A percentile compares a stretch with the other conserved stretches of the same genome.
Conservation (phyloP, 2,888 invertebrate genomes). For the Drosophila meridiana region DNA sequence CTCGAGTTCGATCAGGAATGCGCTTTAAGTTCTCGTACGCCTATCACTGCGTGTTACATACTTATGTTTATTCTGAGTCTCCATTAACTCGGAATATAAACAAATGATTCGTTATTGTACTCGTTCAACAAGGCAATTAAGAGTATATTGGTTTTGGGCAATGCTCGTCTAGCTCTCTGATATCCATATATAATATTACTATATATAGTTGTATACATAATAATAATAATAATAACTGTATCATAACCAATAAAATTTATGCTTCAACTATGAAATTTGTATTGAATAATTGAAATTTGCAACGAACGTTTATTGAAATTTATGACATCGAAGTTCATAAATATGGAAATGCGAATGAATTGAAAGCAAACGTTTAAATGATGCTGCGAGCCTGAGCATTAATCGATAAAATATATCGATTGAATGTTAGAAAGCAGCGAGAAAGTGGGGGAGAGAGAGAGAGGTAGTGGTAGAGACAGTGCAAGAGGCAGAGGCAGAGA, state of each 20-base stretch:
- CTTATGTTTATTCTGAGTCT: too few relatives aligned
- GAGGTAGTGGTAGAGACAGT: neutral
- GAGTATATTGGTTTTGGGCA: too few relatives aligned
- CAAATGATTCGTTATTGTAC: too few relatives aligned
- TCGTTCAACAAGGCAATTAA: too few relatives aligned
- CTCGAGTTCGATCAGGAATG: too few relatives aligned
- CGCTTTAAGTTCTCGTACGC: too few relatives aligned
- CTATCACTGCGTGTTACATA: too few relatives aligned
- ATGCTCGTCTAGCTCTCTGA: too few relatives aligned
- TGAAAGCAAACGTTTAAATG: conserved; percentile 2
- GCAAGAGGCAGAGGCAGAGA: neutral
- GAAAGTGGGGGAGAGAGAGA: neutral
- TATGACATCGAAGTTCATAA: neutral
- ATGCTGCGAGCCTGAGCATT: neutral
- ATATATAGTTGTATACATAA: neutral
- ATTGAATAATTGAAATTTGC: conserved; percentile 4
- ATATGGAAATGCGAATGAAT: neutral
- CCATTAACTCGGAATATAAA: too few relatives aligned
- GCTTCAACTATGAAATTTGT: neutral
- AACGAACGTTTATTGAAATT: neutral
- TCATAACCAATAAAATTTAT: neutral
- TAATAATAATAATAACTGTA: neutral
- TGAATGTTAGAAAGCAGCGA: conserved; percentile 17
- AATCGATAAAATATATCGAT: conserved; percentile 48
- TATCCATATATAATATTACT: neutral